phyloP scores from a whole-genome alignment of 2,888 invertebrate genomes.

The Bombylius discolor region DNA sequence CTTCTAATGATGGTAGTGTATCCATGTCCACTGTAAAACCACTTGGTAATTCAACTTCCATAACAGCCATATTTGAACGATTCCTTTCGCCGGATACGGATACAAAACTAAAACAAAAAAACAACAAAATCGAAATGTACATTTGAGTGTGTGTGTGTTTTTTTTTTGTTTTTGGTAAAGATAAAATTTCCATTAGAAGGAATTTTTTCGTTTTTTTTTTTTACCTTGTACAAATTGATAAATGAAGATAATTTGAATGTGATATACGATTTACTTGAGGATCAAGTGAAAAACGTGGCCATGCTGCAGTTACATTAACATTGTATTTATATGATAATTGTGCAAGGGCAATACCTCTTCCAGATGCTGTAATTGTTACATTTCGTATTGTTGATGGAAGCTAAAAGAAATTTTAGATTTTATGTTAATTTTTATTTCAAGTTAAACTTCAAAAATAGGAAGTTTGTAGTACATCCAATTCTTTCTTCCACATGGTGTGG shows the following conservation, averaged over 20 bases:
- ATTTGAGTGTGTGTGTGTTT: too few relatives aligned
- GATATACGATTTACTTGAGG: conserved; percentile 80
- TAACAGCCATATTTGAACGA: conserved; percentile 67
- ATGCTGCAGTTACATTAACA: conserved; percentile 76
- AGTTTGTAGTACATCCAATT: not conserved
- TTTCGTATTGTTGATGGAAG: conserved; percentile 40
- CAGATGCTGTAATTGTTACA: conserved; percentile 63
- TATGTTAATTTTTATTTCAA: not conserved
- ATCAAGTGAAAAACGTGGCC: conserved; percentile 78
- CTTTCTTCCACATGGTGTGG: not conserved
- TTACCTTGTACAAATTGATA: conserved; percentile 71
- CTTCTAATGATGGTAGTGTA: conserved; percentile 53
- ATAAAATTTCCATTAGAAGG: not conserved
- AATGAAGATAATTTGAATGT: conserved; percentile 64
- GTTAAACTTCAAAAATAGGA: conserved; percentile 41
- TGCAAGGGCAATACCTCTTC: conserved; percentile 65
- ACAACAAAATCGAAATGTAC: not conserved
- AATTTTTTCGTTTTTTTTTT: too few relatives aligned
- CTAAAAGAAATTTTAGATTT: conserved; percentile 12
- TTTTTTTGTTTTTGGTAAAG: too few relatives aligned
- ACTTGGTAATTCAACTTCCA: conserved; percentile 81
- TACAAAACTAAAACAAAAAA: conserved; percentile 22
- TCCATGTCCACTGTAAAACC: conserved; percentile 78
- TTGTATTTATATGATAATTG: conserved; percentile 70
- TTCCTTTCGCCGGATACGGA: conserved; percentile 35